Conservation (phyloP, 2,888 invertebrate genomes). For the Bursaphelenchus okinawaensis region DNA sequence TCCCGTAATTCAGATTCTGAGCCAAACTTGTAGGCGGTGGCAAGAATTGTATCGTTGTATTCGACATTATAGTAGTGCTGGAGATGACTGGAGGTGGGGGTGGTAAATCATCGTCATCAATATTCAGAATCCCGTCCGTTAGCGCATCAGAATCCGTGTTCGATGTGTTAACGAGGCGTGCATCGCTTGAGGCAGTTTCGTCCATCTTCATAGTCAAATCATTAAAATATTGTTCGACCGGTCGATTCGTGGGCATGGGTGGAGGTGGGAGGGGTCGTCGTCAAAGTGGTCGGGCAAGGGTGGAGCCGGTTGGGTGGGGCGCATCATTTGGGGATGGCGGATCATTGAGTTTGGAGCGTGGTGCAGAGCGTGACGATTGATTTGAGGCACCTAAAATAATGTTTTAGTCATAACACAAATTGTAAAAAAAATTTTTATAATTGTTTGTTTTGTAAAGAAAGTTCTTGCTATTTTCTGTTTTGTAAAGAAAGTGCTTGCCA, state of each 20-base stretch:
- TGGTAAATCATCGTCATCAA: conserved; percentile 44
- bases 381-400: conserved; percentile 22
- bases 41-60: not conserved
- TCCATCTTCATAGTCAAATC: not conserved
- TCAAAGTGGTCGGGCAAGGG: not conserved
- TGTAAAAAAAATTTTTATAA: too few species aligned
- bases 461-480: too few species aligned
- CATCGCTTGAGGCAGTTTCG: not conserved
- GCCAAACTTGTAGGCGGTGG: not conserved
- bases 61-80: not conserved
- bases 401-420: too few species aligned
- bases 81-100: conserved; percentile 41
- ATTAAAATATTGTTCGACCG: not conserved
- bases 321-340: conserved; percentile 4
- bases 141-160: not conserved
- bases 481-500: too few species aligned
- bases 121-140: too few species aligned
- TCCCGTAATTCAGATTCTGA: too few species aligned
- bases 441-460: too few species aligned
- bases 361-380: conserved; percentile 1
- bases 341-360: conserved; percentile 33
- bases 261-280: conserved; percentile 44
- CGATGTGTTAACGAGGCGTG: not conserved
- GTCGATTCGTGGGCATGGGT: conserved; percentile 26
- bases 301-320: conserved; percentile 4